Percentiles rank a stretch among this genome's conserved stretches.
Conservation (phyloP, 92 coral and sea anemone genomes). For the Virgularia gustaviana region DNA sequence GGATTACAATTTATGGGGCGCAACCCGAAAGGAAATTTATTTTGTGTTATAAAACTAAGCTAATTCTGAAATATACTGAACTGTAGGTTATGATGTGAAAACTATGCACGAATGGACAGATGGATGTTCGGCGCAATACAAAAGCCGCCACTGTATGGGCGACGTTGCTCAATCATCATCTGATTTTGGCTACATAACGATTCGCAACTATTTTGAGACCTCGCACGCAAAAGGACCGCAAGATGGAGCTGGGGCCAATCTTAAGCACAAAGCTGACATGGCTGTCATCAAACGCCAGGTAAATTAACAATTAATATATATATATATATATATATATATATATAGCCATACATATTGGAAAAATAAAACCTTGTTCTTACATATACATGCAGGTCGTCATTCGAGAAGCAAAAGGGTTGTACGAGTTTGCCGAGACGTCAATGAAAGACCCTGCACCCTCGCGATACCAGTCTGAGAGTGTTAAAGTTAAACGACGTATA, state of each 20-base stretch:
- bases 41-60: too few relatives aligned
- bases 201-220: conserved; percentile 55
- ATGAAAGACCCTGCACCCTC: conserved; percentile 18
- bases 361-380: not conserved
- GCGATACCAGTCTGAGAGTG: conserved; percentile 8
- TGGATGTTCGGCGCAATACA: conserved; percentile 60
- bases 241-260: conserved; percentile 65
- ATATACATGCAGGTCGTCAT: conserved; percentile 6
- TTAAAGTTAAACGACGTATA: conserved; percentile 10
- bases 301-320: conserved; percentile 26
- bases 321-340: too few relatives aligned
- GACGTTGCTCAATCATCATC: conserved; percentile 41
- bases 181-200: conserved; percentile 50
- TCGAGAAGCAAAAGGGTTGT: conserved; percentile 18
- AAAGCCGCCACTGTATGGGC: conserved; percentile 60
- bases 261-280: conserved; percentile 48
- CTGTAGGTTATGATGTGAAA: conserved; percentile 8
- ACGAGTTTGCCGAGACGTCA: conserved; percentile 10
- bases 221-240: conserved; percentile 65
- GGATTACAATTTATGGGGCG: too few relatives aligned
- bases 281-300: conserved; percentile 47
- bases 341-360: too few relatives aligned
- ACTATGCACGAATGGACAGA: conserved; percentile 59
- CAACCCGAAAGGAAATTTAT: too few relatives aligned
- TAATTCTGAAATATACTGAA: too few relatives aligned